These are phyloP conservation scores for Idaea aversata DNA, from an alignment of 2,888 invertebrate species.

Conservation along the genomic window DNA sequence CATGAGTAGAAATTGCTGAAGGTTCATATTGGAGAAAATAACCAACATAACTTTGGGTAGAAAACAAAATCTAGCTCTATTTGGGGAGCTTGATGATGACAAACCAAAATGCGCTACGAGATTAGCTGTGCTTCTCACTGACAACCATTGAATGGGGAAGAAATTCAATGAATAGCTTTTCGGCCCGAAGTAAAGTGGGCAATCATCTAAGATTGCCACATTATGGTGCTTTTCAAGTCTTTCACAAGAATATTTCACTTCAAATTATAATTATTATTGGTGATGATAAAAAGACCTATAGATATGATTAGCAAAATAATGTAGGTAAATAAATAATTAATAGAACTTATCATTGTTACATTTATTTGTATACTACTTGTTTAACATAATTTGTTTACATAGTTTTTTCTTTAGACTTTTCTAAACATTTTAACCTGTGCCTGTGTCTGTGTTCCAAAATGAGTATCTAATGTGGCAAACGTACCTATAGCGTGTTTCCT, in stretches of 20 bases:
- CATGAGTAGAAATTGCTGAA: too few species aligned
- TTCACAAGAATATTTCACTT: constrained; percentile 18
- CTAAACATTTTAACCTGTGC: too few species aligned
- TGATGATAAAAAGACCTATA: neutral
- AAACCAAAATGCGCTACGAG: constrained; percentile 44
- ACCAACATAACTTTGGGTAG: neutral
- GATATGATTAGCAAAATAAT: neutral
- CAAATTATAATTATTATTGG: constrained; percentile 4
- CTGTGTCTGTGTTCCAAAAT: too few species aligned
- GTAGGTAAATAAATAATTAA: too few species aligned
- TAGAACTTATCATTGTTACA: too few species aligned
- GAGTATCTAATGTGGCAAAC: too few species aligned
- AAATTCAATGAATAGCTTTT: constrained; percentile 54
- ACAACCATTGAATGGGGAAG: constrained; percentile 49
- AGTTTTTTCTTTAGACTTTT: too few species aligned
- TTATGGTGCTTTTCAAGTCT: constrained; percentile 39
- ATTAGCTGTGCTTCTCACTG: constrained; percentile 48
- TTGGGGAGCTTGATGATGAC: constrained; percentile 26
- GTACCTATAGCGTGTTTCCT: neutral
- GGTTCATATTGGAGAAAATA: neutral
- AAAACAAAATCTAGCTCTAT: neutral
- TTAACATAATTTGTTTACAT: too few species aligned
- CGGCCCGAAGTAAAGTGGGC: constrained; percentile 47
- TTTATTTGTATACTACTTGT: too few species aligned
- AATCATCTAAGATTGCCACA: constrained; percentile 55